A percentile compares a stretch with the other conserved stretches of the same genome.
phyloP scores from a whole-genome alignment of 2,113 vertebrate genomes.

The Coreoperca whiteheadi region DNA sequence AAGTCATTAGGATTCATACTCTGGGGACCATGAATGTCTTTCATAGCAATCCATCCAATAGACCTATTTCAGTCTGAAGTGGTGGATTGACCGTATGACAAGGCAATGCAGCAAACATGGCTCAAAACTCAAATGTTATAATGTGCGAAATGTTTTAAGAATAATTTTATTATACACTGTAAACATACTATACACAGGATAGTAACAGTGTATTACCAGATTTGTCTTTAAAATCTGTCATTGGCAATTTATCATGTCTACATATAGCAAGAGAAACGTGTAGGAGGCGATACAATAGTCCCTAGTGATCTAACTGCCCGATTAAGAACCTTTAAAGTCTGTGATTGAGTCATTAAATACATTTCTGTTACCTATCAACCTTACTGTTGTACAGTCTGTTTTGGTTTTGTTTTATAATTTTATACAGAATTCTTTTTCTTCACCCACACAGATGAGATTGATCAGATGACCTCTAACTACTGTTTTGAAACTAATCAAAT shows the following conservation, averaged over 20 bases:
- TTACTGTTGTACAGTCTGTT: background rate
- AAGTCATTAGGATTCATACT: too few relatives aligned
- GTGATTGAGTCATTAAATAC: background rate
- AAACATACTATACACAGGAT: background rate
- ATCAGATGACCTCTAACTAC: background rate
- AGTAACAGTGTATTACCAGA: background rate
- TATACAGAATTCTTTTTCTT: background rate
- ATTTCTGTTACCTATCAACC: background rate
- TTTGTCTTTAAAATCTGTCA: background rate
- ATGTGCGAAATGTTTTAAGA: background rate
- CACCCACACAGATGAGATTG: slow-evolving; percentile 9
- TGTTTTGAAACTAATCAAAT: slow-evolving; percentile 23
- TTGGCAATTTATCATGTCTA: background rate
- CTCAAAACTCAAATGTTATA: too few relatives aligned
- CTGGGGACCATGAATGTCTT: background rate
- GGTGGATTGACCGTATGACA: background rate
- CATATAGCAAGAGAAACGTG: background rate
- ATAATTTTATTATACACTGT: background rate
- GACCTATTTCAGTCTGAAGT: background rate
- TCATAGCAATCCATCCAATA: too few relatives aligned
- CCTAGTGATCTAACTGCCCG: background rate
- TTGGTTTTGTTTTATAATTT: slow-evolving; percentile 6
- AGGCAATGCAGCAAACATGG: too few relatives aligned
- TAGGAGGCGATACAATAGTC: background rate
- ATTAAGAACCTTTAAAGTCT: background rate